Base-by-base conservation (phyloP, 2,113 vertebrate species). In the Eulemur macaco region DNA sequence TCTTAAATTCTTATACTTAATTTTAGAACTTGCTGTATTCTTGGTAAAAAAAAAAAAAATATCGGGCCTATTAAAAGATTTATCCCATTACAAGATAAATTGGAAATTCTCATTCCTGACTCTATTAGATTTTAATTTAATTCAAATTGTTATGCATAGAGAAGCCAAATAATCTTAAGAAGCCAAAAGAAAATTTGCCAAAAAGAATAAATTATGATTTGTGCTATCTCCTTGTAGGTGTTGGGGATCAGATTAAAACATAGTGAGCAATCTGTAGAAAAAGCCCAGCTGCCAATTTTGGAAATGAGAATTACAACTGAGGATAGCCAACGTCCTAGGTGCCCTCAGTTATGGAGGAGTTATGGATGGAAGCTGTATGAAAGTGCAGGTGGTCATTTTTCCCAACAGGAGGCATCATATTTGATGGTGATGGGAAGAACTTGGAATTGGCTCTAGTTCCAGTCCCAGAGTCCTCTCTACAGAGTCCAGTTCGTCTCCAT, bases 121-220 rank as follows among this genome's bases (percentile, higher is more conserved):
- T 94, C 10, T 87, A 68, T 81, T 94, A 95, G 45, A 78, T 95
- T 97, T 96, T 96, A 95, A 89, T 74, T 95, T 97, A 94, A 93
- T 83, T 96, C 27, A 77, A 94, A 81, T 86, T 34, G 34, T 96
- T 95, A 93, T 91, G 47, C 15, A 76, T 21, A 95, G 39, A 76
- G 76, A 92, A 96, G 74, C 37, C 56, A 94, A 91, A 54, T 60
- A 93, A 87, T 80, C 76, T 87, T 89, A 88, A 69, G 64, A 95
- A 92, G 39, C 21, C 58, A 84, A 96, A 94, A 96, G 78, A 94
- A 96, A 96, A 84, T 85, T 73, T 96, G 63, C 52, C 81, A 86
- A 78, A 63, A 74, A 54, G 77, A 58, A 95, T 78, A 94, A 86
- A 82, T 95, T 66, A 82, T 91, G 37, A 91, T 90, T 94, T 68